A percentile compares a stretch with the other conserved stretches of the same genome.
Conservation (phyloP, 2,113 vertebrate species). For the Uropsilus gracilis region DNA sequence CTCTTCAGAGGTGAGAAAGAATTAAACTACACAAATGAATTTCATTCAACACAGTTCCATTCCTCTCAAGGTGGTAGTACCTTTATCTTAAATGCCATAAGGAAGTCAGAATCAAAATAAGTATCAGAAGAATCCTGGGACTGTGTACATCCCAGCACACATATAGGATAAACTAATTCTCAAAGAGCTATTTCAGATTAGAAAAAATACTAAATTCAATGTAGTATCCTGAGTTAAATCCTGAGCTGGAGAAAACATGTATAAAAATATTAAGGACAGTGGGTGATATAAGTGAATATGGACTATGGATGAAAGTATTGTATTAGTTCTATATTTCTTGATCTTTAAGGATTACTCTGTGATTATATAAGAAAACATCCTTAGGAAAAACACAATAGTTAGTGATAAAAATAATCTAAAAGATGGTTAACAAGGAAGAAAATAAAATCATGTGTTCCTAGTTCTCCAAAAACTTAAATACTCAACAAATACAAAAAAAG, state of each 20-base stretch:
- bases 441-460: slow-evolving; percentile 22
- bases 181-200: background rate
- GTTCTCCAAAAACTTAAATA: slow-evolving; percentile 33
- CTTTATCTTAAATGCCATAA: background rate
- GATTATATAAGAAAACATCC: background rate
- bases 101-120: background rate
- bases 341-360: background rate
- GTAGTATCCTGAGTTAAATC: background rate
- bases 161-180: background rate
- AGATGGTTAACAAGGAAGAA: background rate
- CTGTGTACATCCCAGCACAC: background rate
- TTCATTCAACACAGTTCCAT: background rate
- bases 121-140: background rate
- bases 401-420: slow-evolving; percentile 7
- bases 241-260: background rate
- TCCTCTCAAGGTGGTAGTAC: background rate
- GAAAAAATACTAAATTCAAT: background rate
- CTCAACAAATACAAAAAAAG: background rate
- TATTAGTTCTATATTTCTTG: background rate
- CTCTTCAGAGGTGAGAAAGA: background rate
- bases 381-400: slow-evolving; percentile 8
- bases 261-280: no score
- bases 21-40: background rate
- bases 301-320: background rate
- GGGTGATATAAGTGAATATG: background rate